phyloP scores from a whole-genome alignment of 1,140 invertebrate species.

The Microplitis mediator region DNA sequence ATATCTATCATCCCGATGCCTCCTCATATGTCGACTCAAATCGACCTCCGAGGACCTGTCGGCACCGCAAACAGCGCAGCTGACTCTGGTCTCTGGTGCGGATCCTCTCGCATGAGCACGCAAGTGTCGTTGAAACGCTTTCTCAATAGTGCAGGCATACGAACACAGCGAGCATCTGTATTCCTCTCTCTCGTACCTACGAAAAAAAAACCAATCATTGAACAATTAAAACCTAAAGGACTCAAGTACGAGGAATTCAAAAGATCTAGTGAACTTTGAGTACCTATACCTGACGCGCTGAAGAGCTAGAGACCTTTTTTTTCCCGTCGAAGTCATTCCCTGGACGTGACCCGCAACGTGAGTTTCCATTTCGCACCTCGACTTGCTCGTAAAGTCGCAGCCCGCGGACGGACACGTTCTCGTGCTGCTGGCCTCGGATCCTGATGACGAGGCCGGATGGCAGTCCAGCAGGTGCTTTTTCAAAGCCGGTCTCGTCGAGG shows the following conservation, averaged over 20 bases:
- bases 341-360: conserved; percentile 57
- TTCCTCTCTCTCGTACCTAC: conserved; percentile 65
- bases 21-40: conserved; percentile 64
- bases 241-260: not conserved
- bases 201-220: conserved; percentile 7
- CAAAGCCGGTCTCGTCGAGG: conserved; percentile 53
- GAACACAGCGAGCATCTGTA: conserved; percentile 64
- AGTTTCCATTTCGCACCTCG: conserved; percentile 57
- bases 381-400: conserved; percentile 54
- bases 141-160: conserved; percentile 67
- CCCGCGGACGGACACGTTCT: conserved; percentile 55
- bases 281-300: conserved; percentile 64
- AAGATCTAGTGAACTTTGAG: conserved; percentile 34
- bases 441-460: conserved; percentile 45
- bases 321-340: conserved; percentile 54
- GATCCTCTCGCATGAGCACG: conserved; percentile 56
- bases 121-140: conserved; percentile 64
- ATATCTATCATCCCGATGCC: conserved; percentile 64
- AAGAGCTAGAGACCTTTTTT: conserved; percentile 56
- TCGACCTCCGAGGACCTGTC: conserved; percentile 63
- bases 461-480: conserved; percentile 55
- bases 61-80: conserved; percentile 67
- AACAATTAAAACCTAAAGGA: not conserved
- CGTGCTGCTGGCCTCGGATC: conserved; percentile 38
- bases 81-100: conserved; percentile 58